Conservation (phyloP, 2,797 vertebrate genomes). For the Loriculus beryllinus region DNA sequence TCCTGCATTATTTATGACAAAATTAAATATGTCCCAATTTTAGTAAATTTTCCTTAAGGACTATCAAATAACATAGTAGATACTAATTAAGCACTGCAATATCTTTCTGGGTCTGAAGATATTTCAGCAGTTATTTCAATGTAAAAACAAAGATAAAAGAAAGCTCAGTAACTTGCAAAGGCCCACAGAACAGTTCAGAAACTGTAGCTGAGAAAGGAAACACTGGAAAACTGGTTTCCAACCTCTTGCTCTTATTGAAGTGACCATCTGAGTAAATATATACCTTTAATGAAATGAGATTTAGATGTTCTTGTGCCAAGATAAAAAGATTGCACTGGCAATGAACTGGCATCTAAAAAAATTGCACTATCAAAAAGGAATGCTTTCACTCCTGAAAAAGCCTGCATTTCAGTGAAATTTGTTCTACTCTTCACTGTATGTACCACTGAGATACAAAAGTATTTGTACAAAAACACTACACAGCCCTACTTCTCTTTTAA, state of each 20-base stretch:
- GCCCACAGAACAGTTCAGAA: neutral
- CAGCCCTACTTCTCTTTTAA: neutral
- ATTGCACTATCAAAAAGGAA: neutral
- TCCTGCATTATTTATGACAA: neutral
- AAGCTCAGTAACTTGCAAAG: neutral
- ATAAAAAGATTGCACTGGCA: neutral
- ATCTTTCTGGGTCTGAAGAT: neutral
- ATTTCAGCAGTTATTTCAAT: neutral
- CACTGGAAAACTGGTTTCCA: neutral
- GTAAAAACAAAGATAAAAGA: neutral
- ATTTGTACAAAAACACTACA: neutral
- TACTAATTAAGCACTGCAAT: neutral
- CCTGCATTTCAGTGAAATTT: neutral
- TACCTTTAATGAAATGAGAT: slow-evolving; percentile 10
- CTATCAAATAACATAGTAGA: neutral
- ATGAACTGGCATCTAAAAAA: neutral
- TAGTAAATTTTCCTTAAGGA: neutral
- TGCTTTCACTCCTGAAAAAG: neutral
- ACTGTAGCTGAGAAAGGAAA: neutral
- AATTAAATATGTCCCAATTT: neutral
- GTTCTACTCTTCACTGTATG: neutral
- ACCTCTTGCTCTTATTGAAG: neutral
- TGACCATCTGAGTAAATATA: slow-evolving; percentile 16
- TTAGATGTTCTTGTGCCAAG: neutral
- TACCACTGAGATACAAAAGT: neutral